Base-by-base conservation (phyloP, 2,797 vertebrate species). In the Antennarius maculatus region DNA sequence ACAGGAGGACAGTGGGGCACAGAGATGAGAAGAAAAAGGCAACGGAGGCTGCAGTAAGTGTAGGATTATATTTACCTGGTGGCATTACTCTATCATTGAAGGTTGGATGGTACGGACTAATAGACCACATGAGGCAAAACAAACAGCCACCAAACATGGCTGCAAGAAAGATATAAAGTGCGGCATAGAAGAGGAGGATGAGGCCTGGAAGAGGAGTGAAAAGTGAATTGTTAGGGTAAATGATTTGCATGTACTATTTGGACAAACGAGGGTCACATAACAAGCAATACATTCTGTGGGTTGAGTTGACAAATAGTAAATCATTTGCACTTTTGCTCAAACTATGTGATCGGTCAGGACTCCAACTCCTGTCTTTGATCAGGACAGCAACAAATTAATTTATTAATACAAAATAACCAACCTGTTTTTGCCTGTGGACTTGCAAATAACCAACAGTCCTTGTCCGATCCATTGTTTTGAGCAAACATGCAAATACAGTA, bases 101-200 rank as follows among this genome's bases (percentile, higher is more conserved):
- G n/a, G 91, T 95, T 0, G 97, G 97, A 2, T 94, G 91, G 77
- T 98, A 97, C 74, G 96, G 96, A 84, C 94, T 96, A 88, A 99
- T 95, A 3, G 96, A 96, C 91, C 96, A 95, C 91, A 99, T 94
- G 86, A 99, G 91, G 74, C 93, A 94, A 60, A 96, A 99, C 88
- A 97, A 76, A 86, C 96, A 98, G 63, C 97, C 94, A 7, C 93
- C 93, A 90, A 99, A 98, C 95, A 98, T 97, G 80, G 96, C 97
- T 16, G 96, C 95, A 80, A 98, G 92, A 85, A 96, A 98, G 3
- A 81, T 76, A 85, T 99, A 99, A 88, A 99, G 94, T 70, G 95
- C 37, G 64, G 97, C 87, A 71, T 99, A 99, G 92, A 99, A 97
- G 71, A 98, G 91, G 61, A 99, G 90, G 88, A 98, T 96, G 87